Evolutionary conservation across 2,113 vertebrate genomes (phyloP), one percentile per base, ranked within the genome.

Genomic region (Macrotus californicus): DNA sequence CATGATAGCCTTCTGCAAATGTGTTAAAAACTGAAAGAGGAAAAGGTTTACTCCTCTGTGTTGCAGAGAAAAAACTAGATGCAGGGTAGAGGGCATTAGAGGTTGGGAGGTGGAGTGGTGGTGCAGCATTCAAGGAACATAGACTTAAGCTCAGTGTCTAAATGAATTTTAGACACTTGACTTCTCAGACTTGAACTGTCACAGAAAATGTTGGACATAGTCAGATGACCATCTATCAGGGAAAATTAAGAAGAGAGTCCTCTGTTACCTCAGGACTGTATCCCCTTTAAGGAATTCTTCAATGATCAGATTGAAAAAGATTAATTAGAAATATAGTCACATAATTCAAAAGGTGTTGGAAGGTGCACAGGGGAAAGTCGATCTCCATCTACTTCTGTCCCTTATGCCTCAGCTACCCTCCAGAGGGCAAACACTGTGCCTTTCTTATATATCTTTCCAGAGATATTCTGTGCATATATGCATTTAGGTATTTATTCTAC

Each of bases 151-250:
- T 70, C 39, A 80, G 54, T 85, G 48, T 76, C 77, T 80, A 26
- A 89, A 67, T 91, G 66, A 69, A 69, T 82, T 70, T 85, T 87
- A 77, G 50, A 56, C 5, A 56, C 50, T 72, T 76, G 61, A 54
- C 36, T 85, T 96, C 72, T 86, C 43, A 89, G 24, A 29, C 52
- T 36, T 89, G 83, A 76, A 66, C 77, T 59, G 31, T 85, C 59
- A 66, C 13, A 66, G 54, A 77, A 95, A 81, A 24, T 91, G 43
- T 79, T 85, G 75, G n/a, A 43, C 50, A 59, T 4, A 87, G 34
- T 92, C n/a, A 54, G 11, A 52, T 54, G 46, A 86, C 39, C 36
- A 73, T 50, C 13, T 91, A 3, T 64, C 36, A 48, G 3, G 67
- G 59, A 81, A 91, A 88, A 86, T 52, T 8, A 87, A 81, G 87